These are phyloP conservation scores for Asbolus verrucosus DNA, from an alignment of 1,140 invertebrate genomes.

Conservation along the genomic window DNA sequence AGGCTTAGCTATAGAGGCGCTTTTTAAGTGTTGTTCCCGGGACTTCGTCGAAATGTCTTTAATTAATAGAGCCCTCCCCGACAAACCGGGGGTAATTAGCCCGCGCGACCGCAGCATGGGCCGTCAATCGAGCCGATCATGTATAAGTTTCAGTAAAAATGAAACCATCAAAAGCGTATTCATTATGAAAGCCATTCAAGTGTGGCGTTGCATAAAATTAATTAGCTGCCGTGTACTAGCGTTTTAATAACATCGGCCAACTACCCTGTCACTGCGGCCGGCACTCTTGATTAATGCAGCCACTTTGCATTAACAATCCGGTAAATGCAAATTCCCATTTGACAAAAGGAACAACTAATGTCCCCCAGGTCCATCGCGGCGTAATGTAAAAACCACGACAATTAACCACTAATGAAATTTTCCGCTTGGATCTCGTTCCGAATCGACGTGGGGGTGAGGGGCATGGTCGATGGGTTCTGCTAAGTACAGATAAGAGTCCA, in stretches of 20 bases:
- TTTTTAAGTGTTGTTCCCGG: conserved; percentile 23
- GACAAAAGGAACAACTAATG: conserved; percentile 52
- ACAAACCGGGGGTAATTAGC: conserved; percentile 52
- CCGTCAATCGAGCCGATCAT: conserved; percentile 55
- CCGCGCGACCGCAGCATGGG: conserved; percentile 51
- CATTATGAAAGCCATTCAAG: conserved; percentile 62
- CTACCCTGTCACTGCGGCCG: conserved; percentile 61
- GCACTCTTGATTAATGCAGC: conserved; percentile 63
- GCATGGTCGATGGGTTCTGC: conserved; percentile 18
- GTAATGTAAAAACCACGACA: conserved; percentile 15
- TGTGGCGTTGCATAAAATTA: conserved; percentile 63
- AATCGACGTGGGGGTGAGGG: neutral
- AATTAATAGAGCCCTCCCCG: conserved; percentile 51
- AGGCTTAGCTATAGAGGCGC: conserved; percentile 11
- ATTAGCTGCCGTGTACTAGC: conserved; percentile 62
- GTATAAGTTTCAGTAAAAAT: conserved; percentile 55
- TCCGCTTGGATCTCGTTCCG: neutral
- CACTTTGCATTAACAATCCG: conserved; percentile 64
- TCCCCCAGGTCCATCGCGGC: conserved; percentile 7
- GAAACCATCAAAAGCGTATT: conserved; percentile 57
- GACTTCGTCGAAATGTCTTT: conserved; percentile 40
- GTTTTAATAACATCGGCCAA: conserved; percentile 63
- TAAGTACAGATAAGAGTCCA: conserved; percentile 41
- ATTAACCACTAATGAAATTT: conserved; percentile 5
- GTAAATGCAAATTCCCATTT: conserved; percentile 59